Evolutionary conservation across 2,113 vertebrate genomes (phyloP).

Genomic region (Baryphthengus martii): DNA sequence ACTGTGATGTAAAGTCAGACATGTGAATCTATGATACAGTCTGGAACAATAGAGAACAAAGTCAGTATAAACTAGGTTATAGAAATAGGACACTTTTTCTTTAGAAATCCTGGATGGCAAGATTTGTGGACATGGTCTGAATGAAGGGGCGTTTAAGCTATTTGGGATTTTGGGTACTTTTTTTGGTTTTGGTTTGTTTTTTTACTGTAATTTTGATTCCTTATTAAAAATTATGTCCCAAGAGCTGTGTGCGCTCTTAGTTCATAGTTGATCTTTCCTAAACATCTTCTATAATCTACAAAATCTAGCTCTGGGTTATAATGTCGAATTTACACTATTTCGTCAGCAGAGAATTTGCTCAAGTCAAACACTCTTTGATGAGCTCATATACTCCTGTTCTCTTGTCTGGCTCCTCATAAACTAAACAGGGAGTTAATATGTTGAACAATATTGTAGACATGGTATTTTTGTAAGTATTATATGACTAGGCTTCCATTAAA

Average conservation of each 20-base stretch:
- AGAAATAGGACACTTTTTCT: slow-evolving; percentile 68
- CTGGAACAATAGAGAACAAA: not conserved
- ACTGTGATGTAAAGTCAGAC: not conserved
- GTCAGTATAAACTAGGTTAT: slow-evolving; percentile 60
- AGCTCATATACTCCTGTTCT: not conserved
- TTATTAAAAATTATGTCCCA: not conserved
- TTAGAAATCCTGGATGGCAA: slow-evolving; percentile 53
- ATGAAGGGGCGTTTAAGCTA: not conserved
- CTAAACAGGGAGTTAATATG: not conserved
- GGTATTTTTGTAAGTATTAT: not conserved
- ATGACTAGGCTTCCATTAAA: not conserved
- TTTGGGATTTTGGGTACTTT: too few relatives aligned
- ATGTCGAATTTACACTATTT: not conserved
- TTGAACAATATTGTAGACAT: not conserved
- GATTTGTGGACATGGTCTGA: not conserved
- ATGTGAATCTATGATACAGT: not conserved
- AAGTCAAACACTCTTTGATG: not conserved
- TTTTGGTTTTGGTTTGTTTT: not conserved
- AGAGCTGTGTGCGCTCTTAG: not conserved
- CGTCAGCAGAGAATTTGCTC: not conserved
- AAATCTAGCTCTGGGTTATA: not conserved
- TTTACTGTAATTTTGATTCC: not conserved
- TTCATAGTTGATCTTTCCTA: not conserved
- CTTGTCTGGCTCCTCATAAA: not conserved
- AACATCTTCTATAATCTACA: not conserved